phyloP scores from a whole-genome alignment of 1,140 invertebrate genomes.

The Calliopsis andreniformis region DNA sequence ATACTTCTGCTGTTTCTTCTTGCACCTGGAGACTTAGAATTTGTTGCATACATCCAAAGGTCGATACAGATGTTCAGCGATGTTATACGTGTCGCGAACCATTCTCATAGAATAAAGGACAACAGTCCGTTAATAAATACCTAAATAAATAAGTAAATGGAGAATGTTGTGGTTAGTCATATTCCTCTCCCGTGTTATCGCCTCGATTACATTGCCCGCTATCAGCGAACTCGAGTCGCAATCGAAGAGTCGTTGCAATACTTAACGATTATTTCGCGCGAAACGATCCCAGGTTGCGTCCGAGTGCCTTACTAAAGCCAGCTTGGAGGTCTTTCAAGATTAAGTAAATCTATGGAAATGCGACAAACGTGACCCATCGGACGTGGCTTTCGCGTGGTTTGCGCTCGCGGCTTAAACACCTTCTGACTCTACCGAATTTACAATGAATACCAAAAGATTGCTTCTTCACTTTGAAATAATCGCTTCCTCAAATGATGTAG shows the following conservation, averaged over 20 bases:
- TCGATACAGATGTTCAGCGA: background rate
- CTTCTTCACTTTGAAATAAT: background rate
- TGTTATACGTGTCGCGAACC: background rate
- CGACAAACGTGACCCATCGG: no score
- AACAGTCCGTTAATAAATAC: constrained; percentile 31
- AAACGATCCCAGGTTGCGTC: constrained; percentile 10
- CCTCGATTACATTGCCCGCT: constrained; percentile 54
- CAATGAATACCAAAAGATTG: background rate
- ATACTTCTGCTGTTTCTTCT: constrained; percentile 24
- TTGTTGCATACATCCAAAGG: background rate
- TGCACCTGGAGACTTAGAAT: constrained; percentile 14
- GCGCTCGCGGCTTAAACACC: background rate
- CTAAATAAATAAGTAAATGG: constrained; percentile 25
- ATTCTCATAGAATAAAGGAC: constrained; percentile 9
- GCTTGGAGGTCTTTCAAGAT: background rate
- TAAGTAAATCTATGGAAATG: background rate
- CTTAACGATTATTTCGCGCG: background rate
- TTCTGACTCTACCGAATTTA: background rate
- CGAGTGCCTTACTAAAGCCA: background rate
- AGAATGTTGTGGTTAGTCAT: constrained; percentile 47
- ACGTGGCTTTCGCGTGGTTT: background rate
- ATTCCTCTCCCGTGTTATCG: constrained; percentile 63
- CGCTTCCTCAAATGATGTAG: constrained; percentile 68
- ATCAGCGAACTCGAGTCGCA: constrained; percentile 22
- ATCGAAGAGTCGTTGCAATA: background rate